Evolutionary conservation across 2,113 vertebrate genomes (phyloP).

Genomic region (Pampusana beccarii): DNA sequence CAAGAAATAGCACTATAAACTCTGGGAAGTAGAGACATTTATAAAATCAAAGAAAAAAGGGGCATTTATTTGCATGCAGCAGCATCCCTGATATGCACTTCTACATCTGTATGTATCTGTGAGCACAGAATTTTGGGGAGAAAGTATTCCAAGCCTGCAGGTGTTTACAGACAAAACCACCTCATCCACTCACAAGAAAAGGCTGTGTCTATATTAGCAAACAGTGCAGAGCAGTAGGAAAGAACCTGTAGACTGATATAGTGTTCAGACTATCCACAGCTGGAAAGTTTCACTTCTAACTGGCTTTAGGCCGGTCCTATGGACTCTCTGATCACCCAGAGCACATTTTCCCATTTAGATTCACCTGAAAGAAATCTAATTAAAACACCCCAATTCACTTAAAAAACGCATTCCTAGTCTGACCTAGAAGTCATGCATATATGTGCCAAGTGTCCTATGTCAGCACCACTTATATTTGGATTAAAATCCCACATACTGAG

Average conservation of each 20-base stretch:
- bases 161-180: neutral
- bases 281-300: neutral
- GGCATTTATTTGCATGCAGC: neutral
- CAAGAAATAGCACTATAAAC: neutral
- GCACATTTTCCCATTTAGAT: neutral
- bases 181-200: neutral
- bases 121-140: neutral
- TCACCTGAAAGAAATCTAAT: neutral
- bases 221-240: neutral
- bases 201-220: neutral
- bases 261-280: neutral
- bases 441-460: neutral
- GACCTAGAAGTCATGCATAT: neutral
- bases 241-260: neutral
- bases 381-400: neutral
- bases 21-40: neutral
- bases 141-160: neutral
- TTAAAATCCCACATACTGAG: neutral
- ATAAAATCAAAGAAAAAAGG: neutral
- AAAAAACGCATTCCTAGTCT: neutral
- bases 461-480: neutral
- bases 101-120: neutral
- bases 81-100: neutral
- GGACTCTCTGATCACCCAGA: neutral
- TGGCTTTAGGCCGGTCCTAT: neutral